Evolutionary conservation across 2,888 invertebrate species (phyloP).

Genomic region (Pseudoips prasinana): DNA sequence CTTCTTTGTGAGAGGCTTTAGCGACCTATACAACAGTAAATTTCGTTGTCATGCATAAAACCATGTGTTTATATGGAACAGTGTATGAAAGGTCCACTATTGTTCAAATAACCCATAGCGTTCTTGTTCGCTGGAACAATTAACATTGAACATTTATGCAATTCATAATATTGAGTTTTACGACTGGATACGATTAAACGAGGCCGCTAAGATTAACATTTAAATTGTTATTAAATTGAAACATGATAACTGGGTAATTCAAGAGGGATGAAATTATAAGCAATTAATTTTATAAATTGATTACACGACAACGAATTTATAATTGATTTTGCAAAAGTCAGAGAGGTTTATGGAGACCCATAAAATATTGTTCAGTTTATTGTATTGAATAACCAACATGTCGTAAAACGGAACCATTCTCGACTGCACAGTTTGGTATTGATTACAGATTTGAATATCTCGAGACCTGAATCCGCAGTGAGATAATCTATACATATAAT

Average conservation of each 20-base stretch:
- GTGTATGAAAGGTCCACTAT: conserved; percentile 32
- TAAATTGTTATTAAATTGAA: neutral
- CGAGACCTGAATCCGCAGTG: no score
- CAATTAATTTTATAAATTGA: conserved; percentile 13
- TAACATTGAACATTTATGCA: conserved; percentile 35
- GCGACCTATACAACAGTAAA: conserved; percentile 67
- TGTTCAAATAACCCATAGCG: conserved; percentile 28
- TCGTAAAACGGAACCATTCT: no score
- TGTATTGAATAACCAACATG: conserved; percentile 48
- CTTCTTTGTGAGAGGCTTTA: conserved; percentile 64
- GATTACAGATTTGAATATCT: no score
- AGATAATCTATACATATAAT: no score
- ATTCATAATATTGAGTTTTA: conserved; percentile 3
- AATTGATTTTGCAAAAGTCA: conserved; percentile 17
- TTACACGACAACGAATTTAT: conserved; percentile 9
- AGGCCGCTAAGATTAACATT: neutral
- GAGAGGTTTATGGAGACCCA: conserved; percentile 5
- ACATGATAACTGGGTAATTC: conserved; percentile 21
- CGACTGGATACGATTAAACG: neutral
- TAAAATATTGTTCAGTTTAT: conserved; percentile 36
- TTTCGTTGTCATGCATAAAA: conserved; percentile 75
- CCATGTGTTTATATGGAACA: conserved; percentile 59
- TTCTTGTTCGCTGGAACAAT: conserved; percentile 37
- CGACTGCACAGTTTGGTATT: no score
- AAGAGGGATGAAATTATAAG: conserved; percentile 21